Evolutionary conservation across 2,797 vertebrate genomes (phyloP).

Genomic region (Acanthornis magna): DNA sequence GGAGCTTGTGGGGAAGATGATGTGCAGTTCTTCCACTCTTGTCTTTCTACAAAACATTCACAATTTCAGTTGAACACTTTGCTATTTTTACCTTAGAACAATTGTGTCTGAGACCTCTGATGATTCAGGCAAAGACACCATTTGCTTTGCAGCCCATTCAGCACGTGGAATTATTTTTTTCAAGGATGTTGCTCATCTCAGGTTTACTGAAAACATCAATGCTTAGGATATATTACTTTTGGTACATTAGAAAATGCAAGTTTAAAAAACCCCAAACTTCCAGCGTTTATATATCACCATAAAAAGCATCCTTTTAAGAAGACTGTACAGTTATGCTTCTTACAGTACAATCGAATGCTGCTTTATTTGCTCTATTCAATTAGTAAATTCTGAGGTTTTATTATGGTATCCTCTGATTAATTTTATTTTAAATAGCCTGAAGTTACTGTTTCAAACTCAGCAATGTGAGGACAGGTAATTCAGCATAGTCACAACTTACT

Average conservation of each 20-base stretch:
- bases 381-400: not conserved
- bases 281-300: not conserved
- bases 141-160: not conserved
- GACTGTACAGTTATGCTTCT: not conserved
- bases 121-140: not conserved
- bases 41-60: not conserved
- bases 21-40: not conserved
- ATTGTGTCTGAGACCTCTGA: not conserved
- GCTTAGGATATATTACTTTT: not conserved
- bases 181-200: not conserved
- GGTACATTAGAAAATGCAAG: not conserved
- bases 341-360: not conserved
- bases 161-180: not conserved
- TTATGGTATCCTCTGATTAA: not conserved
- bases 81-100: constrained; percentile 13
- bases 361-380: not conserved
- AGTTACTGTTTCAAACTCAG: not conserved
- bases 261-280: not conserved
- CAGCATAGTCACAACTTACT: not conserved
- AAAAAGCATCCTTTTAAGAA: not conserved
- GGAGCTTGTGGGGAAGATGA: not conserved
- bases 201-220: not conserved
- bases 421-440: not conserved
- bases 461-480: not conserved
- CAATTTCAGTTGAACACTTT: not conserved